Evolutionary conservation across 2,113 vertebrate genomes (phyloP).

Genomic region (Psettodes erumei): DNA sequence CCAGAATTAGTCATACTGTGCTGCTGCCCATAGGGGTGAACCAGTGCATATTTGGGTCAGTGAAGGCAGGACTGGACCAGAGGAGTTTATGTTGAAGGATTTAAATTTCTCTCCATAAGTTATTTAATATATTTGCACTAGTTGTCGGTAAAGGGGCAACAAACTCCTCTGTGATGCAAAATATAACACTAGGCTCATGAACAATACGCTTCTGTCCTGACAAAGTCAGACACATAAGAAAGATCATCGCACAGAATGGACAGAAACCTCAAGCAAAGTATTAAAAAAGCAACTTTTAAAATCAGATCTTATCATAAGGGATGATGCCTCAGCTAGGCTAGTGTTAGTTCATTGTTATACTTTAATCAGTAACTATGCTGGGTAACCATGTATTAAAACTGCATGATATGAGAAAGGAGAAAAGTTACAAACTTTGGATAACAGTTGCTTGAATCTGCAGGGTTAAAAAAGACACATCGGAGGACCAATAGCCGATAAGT

Average conservation of each 20-base stretch:
- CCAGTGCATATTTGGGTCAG: conserved; percentile 44
- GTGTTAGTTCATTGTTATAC: background rate
- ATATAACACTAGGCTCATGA: background rate
- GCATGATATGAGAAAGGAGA: background rate
- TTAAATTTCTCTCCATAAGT: conserved; percentile 12
- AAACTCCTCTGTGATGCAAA: conserved; percentile 12
- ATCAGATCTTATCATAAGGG: too few species aligned
- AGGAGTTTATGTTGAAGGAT: conserved; percentile 22
- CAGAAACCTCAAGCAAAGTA: conserved; percentile 11
- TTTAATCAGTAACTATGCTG: too few species aligned
- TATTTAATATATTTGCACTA: background rate
- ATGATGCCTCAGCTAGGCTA: background rate
- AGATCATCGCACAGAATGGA: too few species aligned
- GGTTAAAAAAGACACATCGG: background rate
- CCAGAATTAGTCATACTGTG: conserved; percentile 65
- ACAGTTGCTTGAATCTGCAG: background rate
- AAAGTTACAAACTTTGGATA: background rate
- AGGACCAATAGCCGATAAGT: background rate
- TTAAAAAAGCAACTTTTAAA: background rate
- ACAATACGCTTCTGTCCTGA: background rate
- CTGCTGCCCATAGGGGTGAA: conserved; percentile 49
- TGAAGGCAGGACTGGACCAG: background rate
- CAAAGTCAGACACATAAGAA: background rate
- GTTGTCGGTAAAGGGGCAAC: background rate
- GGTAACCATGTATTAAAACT: conserved; percentile 6